phyloP scores from a whole-genome alignment of 2,113 vertebrate genomes.

The Peromyscus polionotus region DNA sequence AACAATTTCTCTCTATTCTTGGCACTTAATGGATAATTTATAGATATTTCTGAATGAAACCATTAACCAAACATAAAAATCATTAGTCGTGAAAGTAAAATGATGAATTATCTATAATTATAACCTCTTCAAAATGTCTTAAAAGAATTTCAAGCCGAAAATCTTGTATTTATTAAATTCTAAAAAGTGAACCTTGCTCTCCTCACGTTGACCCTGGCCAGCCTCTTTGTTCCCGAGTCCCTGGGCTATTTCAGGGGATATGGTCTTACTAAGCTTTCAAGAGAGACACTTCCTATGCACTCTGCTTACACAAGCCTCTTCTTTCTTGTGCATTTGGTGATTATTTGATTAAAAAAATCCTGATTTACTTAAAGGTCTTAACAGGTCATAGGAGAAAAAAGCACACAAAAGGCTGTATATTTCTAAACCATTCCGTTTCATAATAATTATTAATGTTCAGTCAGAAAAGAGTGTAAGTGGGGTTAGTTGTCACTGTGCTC shows the following conservation, averaged over 20 bases:
- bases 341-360: neutral
- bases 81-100: conserved; percentile 42
- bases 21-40: neutral
- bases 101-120: conserved; percentile 18
- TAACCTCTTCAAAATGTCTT: conserved; percentile 43
- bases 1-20: neutral
- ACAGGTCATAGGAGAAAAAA: neutral
- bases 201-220: neutral
- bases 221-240: neutral
- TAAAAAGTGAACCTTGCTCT: neutral
- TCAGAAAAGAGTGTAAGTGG: neutral
- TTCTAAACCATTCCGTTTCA: neutral
- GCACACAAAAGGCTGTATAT: neutral
- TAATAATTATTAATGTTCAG: conserved; percentile 1
- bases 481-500: neutral
- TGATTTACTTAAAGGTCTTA: neutral
- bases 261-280: neutral
- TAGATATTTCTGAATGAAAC: conserved; percentile 10
- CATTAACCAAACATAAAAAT: neutral
- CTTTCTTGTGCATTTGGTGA: neutral
- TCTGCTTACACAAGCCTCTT: neutral
- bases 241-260: neutral
- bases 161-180: conserved; percentile 35
- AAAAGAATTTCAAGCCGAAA: conserved; percentile 25
- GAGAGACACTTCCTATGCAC: neutral